Percentiles rank a stretch among this genome's conserved stretches.
Evolutionary conservation across 2,888 invertebrate species (phyloP).

Genomic region (Lycaena phlaeas): DNA sequence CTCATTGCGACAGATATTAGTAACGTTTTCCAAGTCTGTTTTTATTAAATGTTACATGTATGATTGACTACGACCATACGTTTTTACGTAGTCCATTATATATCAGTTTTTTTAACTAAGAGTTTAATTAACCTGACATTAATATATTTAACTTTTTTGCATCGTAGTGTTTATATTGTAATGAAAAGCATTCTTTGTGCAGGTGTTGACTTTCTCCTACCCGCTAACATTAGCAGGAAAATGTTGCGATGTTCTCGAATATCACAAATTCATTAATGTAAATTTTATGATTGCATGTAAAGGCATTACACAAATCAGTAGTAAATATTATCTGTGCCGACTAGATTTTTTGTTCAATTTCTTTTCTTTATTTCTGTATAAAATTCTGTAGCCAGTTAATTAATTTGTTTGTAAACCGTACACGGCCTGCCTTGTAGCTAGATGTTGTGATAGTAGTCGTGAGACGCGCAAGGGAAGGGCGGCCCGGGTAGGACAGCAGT

Average conservation of each 20-base stretch:
- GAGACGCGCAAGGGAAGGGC: conserved; percentile 17
- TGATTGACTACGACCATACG: conserved; percentile 8
- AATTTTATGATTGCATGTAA: conserved; percentile 36
- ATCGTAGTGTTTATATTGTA: conserved; percentile 64
- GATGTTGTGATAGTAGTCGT: conserved; percentile 25
- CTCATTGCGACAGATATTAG: conserved; percentile 34
- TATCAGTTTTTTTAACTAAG: conserved; percentile 34
- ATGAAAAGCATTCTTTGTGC: conserved; percentile 69
- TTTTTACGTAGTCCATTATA: conserved; percentile 36
- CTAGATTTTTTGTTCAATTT: conserved; percentile 23
- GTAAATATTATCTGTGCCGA: conserved; percentile 34
- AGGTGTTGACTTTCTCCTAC: conserved; percentile 69
- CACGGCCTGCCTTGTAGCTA: conserved; percentile 29
- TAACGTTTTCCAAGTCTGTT: conserved; percentile 57
- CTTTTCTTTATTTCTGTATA: conserved; percentile 14
- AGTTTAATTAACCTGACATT: conserved; percentile 54
- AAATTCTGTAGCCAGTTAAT: conserved; percentile 37
- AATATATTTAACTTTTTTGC: conserved; percentile 56
- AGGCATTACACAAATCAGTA: conserved; percentile 51
- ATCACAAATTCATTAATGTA: conserved; percentile 37
- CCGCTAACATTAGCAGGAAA: conserved; percentile 72
- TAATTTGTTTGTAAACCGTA: conserved; percentile 54
- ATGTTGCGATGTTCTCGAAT: conserved; percentile 67
- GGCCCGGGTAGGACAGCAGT: conserved; percentile 20
- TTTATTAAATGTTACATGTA: conserved; percentile 17